phyloP scores from a whole-genome alignment of 2,797 vertebrate genomes.

The Amazonetta brasiliensis region DNA sequence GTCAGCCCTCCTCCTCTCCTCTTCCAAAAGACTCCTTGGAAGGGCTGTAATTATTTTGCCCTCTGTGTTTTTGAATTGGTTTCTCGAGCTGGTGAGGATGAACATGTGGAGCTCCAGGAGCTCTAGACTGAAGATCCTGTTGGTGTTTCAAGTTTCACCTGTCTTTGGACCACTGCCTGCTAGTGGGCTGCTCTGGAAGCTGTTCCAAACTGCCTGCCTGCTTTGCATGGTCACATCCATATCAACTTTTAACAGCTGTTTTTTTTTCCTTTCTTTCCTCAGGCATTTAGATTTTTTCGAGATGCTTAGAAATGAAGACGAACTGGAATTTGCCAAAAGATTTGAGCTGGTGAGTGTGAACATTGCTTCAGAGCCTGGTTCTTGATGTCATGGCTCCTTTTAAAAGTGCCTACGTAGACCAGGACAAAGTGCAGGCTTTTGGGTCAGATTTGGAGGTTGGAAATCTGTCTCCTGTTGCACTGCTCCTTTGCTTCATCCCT shows the following conservation, averaged over 20 bases:
- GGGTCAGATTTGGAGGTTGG: not conserved
- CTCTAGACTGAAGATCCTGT: not conserved
- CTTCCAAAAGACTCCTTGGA: not conserved
- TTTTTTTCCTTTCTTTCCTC: not conserved
- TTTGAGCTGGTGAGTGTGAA: conserved; percentile 89
- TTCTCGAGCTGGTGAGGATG: not conserved
- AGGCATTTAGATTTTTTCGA: conserved; percentile 99
- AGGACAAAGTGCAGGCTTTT: not conserved
- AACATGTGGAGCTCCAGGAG: not conserved
- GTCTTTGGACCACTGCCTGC: not conserved
- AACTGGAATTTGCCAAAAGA: conserved; percentile 94
- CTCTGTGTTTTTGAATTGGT: not conserved
- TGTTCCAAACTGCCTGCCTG: not conserved
- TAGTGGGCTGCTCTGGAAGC: not conserved
- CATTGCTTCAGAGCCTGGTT: not conserved
- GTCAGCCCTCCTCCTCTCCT: not conserved
- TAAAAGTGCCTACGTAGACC: accelerated
- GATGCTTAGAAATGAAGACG: conserved; percentile 98
- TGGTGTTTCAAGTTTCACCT: not conserved
- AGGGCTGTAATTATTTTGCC: not conserved
- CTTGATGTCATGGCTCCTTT: accelerated
- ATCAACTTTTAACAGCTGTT: not conserved
- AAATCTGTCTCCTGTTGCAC: not conserved
- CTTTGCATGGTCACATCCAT: not conserved
- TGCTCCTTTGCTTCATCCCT: not conserved